Evolutionary conservation across 2,888 invertebrate species (phyloP).

Genomic region (Parnassius glacialis): DNA sequence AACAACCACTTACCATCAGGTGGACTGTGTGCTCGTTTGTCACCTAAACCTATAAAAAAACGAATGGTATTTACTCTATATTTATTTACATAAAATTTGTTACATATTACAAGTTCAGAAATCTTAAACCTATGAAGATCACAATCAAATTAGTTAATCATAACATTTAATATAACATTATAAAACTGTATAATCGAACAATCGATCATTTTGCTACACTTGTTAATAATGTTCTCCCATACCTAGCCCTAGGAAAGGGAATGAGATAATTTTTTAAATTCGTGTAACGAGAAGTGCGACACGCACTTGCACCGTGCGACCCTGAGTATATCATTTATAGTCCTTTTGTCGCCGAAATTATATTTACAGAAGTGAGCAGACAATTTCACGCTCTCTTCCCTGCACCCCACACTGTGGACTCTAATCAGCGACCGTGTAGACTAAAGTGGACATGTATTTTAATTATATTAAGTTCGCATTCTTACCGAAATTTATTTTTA

Average conservation of each 20-base stretch:
- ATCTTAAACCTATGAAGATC: too few relatives aligned
- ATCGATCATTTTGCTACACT: slow-evolving; percentile 8
- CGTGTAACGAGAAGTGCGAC: slow-evolving; percentile 61
- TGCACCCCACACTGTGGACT: slow-evolving; percentile 71
- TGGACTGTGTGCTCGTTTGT: too few relatives aligned
- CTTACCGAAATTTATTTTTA: too few relatives aligned
- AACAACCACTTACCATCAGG: too few relatives aligned
- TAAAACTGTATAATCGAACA: neutral
- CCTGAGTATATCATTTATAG: slow-evolving; percentile 77
- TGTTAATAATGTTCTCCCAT: slow-evolving; percentile 13
- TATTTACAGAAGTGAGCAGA: slow-evolving; percentile 82
- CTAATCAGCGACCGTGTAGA: slow-evolving; percentile 63
- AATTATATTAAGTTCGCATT: too few relatives aligned
- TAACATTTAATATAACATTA: neutral
- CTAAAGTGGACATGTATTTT: slow-evolving; percentile 47
- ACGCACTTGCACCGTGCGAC: slow-evolving; percentile 65
- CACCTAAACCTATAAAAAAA: too few relatives aligned
- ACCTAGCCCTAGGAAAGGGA: slow-evolving; percentile 26
- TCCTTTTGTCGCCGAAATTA: slow-evolving; percentile 81
- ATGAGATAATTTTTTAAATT: slow-evolving; percentile 58
- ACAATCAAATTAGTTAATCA: neutral
- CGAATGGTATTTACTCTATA: too few relatives aligned
- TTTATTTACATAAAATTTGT: too few relatives aligned
- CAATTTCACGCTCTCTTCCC: slow-evolving; percentile 80
- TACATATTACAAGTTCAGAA: too few relatives aligned